Percentiles rank a stretch among this genome's conserved stretches.
Conservation (phyloP, 2,888 invertebrate genomes). For the Amiota minor region DNA sequence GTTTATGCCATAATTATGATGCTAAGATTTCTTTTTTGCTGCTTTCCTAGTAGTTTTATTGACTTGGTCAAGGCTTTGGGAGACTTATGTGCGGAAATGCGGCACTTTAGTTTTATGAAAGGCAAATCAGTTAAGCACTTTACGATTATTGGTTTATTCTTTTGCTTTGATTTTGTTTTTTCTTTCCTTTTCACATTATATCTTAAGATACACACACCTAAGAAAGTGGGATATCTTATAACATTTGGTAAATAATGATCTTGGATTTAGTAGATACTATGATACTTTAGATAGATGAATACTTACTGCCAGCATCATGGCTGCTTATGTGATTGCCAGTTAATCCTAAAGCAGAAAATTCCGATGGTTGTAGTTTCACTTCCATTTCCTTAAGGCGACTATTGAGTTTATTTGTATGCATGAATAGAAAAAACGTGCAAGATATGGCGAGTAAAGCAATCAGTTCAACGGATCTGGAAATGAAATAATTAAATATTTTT, state of each 20-base stretch:
- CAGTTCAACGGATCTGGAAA: conserved; percentile 86
- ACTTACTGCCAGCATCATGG: conserved; percentile 71
- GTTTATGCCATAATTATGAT: conserved; percentile 23
- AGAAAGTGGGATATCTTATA: conserved; percentile 24
- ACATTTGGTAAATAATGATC: not conserved
- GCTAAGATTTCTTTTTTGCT: not conserved
- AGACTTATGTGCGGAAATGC: not conserved
- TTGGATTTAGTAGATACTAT: not conserved
- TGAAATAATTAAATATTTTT: conserved; percentile 35
- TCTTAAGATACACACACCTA: no score
- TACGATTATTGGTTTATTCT: not conserved
- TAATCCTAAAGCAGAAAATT: conserved; percentile 74
- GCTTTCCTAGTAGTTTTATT: not conserved
- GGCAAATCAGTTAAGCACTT: conserved; percentile 21
- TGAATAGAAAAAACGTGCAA: conserved; percentile 87
- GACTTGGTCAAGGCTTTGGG: conserved; percentile 1
- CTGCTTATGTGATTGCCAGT: conserved; percentile 70
- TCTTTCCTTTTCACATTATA: not conserved
- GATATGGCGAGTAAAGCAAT: conserved; percentile 88
- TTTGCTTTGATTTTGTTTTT: not conserved
- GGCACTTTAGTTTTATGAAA: conserved; percentile 18
- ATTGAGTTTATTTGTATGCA: conserved; percentile 88
- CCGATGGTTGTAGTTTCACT: conserved; percentile 81
- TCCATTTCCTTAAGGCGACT: conserved; percentile 88
- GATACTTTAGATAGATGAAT: conserved; percentile 26